Evolutionary conservation across 2,888 invertebrate genomes (phyloP), one percentile per base, ranked within the genome.

Genomic region (Pelosia muscerda): DNA sequence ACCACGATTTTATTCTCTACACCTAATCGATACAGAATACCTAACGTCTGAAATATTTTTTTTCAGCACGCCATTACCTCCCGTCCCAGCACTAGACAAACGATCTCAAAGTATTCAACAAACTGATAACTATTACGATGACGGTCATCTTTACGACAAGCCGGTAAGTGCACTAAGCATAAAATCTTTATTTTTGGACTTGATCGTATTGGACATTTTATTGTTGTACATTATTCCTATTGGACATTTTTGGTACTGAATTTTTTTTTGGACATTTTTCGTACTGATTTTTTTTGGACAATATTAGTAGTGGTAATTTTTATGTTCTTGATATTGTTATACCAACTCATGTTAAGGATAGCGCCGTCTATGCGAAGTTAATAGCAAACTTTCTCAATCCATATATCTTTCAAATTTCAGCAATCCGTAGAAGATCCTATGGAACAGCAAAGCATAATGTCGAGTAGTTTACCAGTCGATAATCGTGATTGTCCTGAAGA

Each of bases 11-110:
- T 55, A 5, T 0, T 13, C 22, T 10, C 13, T 13, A 23, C 13
- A 13, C 54, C 25, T 55, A 13, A 54, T 23, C 54, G 25, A 55
- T 23, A 23, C 13, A 22, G 4, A 55, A 22, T 34, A n/a, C 2
- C 6, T 28, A 31, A n/a, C n/a, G n/a, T 8, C 31, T 15, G 53
- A 31, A 31, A n/a, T 23, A 54, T 13, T 2, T 54, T 23, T 70
- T 71, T 65, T 10, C 88, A 97, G 97, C 86, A 97, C 98, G 0
- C 98, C 98, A 1, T 86, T 98, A 74, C 98, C 98, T 2, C 97
- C 97, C 0, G 95, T 98, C 49, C 97, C 97, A n/a, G 88, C 90
- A 15, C 95, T 97, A 77, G 96, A 97, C 73, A 96, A 96, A 75
- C 88, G 96, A 92, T 89, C 96, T 86, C 94, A 95, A 86, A 92